A percentile compares a stretch with the other conserved stretches of the same genome.
These are phyloP conservation scores for Rhagoletis pomonella DNA, from an alignment of 1,140 invertebrate genomes.

Conservation along the genomic window DNA sequence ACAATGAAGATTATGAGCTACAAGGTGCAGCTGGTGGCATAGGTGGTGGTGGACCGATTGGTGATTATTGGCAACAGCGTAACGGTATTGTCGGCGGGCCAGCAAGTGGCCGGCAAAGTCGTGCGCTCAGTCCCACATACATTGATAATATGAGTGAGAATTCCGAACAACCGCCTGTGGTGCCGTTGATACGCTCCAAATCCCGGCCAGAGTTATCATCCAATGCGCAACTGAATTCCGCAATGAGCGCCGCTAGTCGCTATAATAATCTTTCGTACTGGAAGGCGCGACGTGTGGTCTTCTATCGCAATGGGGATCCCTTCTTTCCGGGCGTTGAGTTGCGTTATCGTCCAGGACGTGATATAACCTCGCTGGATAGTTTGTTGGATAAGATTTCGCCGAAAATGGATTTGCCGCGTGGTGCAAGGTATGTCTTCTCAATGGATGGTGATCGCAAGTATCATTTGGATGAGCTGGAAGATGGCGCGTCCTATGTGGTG, in stretches of 20 bases:
- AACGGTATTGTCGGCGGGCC: slow-evolving; percentile 60
- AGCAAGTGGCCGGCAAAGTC: slow-evolving; percentile 52
- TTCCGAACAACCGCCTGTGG: slow-evolving; percentile 71
- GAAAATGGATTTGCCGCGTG: slow-evolving; percentile 86
- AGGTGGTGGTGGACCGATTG: slow-evolving; percentile 40
- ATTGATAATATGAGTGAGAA: slow-evolving; percentile 73
- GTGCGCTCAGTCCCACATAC: slow-evolving; percentile 59
- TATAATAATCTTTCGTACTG: slow-evolving; percentile 90
- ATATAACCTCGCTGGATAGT: slow-evolving; percentile 90
- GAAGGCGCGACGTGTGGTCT: slow-evolving; percentile 89
- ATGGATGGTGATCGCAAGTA: slow-evolving; percentile 91
- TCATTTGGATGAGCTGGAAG: slow-evolving; percentile 89
- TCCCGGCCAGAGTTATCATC: slow-evolving; percentile 71
- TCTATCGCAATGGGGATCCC: slow-evolving; percentile 95
- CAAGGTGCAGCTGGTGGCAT: slow-evolving; percentile 57
- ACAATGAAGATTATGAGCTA: slow-evolving; percentile 66
- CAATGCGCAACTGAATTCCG: slow-evolving; percentile 54
- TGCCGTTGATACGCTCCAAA: slow-evolving; percentile 70
- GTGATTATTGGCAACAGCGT: slow-evolving; percentile 69
- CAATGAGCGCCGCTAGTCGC: slow-evolving; percentile 76
- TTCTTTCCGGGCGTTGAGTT: slow-evolving; percentile 93
- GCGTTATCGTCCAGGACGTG: slow-evolving; percentile 90
- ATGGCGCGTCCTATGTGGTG: slow-evolving; percentile 92
- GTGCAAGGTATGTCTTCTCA: slow-evolving; percentile 92
- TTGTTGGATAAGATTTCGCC: slow-evolving; percentile 89